Base-by-base conservation (phyloP, 2,113 vertebrate species). In the Lepus europaeus region DNA sequence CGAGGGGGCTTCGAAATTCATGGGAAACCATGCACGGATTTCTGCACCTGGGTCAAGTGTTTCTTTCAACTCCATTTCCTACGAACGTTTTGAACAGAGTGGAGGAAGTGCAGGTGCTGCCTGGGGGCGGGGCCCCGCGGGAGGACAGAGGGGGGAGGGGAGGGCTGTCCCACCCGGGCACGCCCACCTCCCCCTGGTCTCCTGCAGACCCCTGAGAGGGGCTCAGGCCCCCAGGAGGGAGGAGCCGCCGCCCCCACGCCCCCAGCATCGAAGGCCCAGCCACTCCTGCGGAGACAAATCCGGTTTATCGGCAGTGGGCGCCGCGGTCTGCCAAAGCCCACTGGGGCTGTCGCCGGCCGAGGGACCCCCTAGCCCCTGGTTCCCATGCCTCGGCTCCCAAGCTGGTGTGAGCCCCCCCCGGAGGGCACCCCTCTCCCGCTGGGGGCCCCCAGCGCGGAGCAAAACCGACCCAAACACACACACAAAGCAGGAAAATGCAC, bases 251-350 rank as follows among this genome's bases (percentile, higher is more conserved):
- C 10, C 36, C 33, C 9, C 29, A 13, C 5, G 27, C 56, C 84
- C 63, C 51, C 17, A 6, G 36, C 78, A 81, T 39, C 0, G 4
- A 29, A 56, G 89, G 74, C 25, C 68, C 25, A 63, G 33, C 51
- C 59, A 45, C 80, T 4, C 6, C 56, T 64, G 89, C 81, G 89
- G 98, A 98, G 97, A 98, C 97, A 98, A 97, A 10, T 49, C 22
- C 98, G 97, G 98, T 99, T 99, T 99, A 99, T 99, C 99, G 98
- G 97, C 98, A 98, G 96, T 66, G 98, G 98, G 98, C 98, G 99
- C 85, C 87, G 97, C 91, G 98, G 95, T 88, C 98, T 98, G 96
- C 72, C 76, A 98, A 97, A 97, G 96, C 78, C 39, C 5, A 59
- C 53, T 88, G 97, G 98, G 98, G 96, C 94, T 94, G 93, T 97